Conservation (phyloP, 2,797 vertebrate genomes). For the Pipistrellus kuhlii region DNA sequence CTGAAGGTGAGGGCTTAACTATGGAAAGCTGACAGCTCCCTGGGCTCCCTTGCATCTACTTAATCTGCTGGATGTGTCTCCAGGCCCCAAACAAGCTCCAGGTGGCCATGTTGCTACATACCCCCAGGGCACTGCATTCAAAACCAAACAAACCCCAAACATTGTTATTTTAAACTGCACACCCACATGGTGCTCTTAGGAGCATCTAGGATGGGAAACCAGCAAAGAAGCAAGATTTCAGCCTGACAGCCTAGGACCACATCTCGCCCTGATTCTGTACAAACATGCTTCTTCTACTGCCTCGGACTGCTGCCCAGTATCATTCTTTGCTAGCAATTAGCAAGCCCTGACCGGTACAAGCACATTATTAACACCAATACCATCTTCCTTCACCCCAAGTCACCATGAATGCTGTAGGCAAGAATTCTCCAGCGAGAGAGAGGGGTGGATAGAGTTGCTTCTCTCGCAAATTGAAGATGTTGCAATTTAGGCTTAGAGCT, state of each 20-base stretch:
- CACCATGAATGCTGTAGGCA: neutral
- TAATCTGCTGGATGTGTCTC: neutral
- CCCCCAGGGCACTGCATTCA: neutral
- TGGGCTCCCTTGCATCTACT: neutral
- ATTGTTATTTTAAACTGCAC: constrained; percentile 21
- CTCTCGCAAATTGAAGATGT: neutral
- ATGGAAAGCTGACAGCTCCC: neutral
- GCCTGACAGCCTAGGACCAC: neutral
- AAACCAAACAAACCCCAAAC: constrained; percentile 3
- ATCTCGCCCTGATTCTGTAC: neutral
- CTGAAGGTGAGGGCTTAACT: neutral
- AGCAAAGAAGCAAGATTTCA: constrained; percentile 1
- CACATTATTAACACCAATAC: neutral
- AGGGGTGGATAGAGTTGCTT: neutral
- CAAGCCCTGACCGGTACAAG: neutral
- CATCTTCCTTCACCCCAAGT: neutral
- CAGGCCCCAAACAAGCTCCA: neutral
- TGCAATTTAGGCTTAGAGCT: neutral
- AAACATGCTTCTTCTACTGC: constrained; percentile 1
- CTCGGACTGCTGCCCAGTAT: neutral
- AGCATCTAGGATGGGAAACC: neutral
- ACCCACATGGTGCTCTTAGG: neutral
- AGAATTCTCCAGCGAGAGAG: neutral
- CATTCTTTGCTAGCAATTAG: constrained; percentile 27
- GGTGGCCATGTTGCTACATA: neutral